Evolutionary conservation across 2,888 invertebrate species (phyloP), one percentile per base, ranked within the genome.

Genomic region (Galerucella calmariensis): DNA sequence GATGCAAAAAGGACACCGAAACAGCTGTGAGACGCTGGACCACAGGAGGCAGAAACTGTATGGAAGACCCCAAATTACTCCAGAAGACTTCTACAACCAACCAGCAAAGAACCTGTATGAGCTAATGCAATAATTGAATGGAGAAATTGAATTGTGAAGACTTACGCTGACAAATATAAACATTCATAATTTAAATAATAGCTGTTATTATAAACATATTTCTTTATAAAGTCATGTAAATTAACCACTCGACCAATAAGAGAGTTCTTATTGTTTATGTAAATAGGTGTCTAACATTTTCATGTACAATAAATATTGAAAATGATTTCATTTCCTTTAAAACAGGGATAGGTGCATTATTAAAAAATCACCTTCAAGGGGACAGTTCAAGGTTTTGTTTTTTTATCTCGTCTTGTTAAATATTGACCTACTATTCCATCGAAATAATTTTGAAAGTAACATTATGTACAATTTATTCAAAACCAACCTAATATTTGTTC

Each of bases 251-350:
- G 9, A 53, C 27, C 8, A 51, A 56, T 67, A 58, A n/a, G 59
- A 12, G 51, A 51, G 56, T n/a, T 41, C 51, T 51, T 51, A 62
- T 62, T 62, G 27, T 46, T 62, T 62, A 69, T 35, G 46, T 62
- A 69, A 62, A 62, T 51, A 16, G 9, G 62, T 35, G 11, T 51
- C 59, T 69, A 48, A 61, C 35, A 35, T 48, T 35, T 62, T 69
- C 27, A 16, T 27, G 69, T 56, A 27, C 35, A 69, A 51, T 48
- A 69, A 69, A 69, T 69, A 69, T 69, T 69, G 69, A 62, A 44
- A 61, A 69, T 69, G 69, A 69, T 69, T 62, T 62, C 69, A 69
- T 69, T 69, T 69, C 69, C 69, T 69, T 27, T 11, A 69, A 69
- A 69, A 62, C 58, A 69, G 35, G 69, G 69, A 16, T 69, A 27